These are phyloP conservation scores for Cynopterus sphinx DNA, from an alignment of 2,797 vertebrate genomes.

Conservation along the genomic window DNA sequence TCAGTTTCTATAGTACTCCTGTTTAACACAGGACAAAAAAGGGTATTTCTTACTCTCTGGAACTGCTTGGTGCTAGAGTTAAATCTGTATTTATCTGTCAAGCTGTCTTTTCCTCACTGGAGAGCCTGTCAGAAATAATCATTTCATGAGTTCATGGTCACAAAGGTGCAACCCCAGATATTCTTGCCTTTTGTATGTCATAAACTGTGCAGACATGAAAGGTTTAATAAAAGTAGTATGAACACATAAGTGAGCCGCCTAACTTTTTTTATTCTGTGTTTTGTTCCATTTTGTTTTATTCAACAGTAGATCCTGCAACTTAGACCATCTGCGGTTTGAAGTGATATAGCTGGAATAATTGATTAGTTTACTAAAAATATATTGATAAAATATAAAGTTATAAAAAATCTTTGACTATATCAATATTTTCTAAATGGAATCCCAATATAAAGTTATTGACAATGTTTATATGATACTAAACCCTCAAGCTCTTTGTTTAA, in stretches of 20 bases:
- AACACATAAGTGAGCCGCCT: not conserved
- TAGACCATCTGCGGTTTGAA: not conserved
- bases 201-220: conserved; percentile 53
- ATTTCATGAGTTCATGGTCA: conserved; percentile 65
- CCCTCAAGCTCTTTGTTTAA: not conserved
- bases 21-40: conserved; percentile 51
- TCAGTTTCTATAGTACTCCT: not conserved
- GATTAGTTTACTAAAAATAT: not conserved
- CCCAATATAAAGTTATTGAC: not conserved
- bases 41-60: conserved; percentile 57
- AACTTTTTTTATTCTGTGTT: not conserved
- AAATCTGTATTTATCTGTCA: conserved; percentile 76
- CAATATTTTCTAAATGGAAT: not conserved
- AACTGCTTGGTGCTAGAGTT: conserved; percentile 32
- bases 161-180: conserved; percentile 75
- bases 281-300: not conserved
- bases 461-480: not conserved
- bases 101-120: conserved; percentile 71
- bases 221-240: conserved; percentile 60
- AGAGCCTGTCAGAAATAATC: conserved; percentile 82
- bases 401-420: not conserved
- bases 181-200: conserved; percentile 70
- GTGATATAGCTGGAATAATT: not conserved
- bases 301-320: not conserved
- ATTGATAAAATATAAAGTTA: not conserved